Evolutionary conservation across 2,113 vertebrate species (phyloP), one percentile per base, ranked within the genome.

Genomic region (Nanorana parkeri): DNA sequence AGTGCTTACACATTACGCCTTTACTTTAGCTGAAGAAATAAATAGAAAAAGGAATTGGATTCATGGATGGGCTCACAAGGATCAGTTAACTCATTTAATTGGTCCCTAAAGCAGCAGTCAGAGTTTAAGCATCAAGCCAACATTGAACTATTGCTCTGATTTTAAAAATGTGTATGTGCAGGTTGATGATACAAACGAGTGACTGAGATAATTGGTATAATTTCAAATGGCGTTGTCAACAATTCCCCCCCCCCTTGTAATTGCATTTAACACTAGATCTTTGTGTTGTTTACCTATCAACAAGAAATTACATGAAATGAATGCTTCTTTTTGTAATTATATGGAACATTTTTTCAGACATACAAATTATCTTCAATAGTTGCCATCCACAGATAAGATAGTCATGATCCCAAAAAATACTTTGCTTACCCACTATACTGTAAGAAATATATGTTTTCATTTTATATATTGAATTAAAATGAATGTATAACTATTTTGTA

Each of bases 71-170:
- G 63, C 63, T 67, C 80, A 76, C 63, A 83, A 76, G 80, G 80
- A 55, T 83, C 80, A 83, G 71, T 83, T 83, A 83, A 83, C 80
- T 76, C 71, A 76, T 83, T 83, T 83, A 83, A 83, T 83, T 83
- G 71, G 80, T 76, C 80, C 80, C 80, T 75, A 68, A 83, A 83
- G 80, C 80, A 58, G 80, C 52, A 83, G 64, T 68, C 41, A 76
- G 80, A 83, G 80, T 83, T 83, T 83, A 83, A 83, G 66, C 72
- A 76, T 83, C 80, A 76, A 83, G 80, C 26, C 51, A 83, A 83
- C 64, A 76, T 23, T 83, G 80, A 83, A 83, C 80, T 78, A 78
- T 83, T 81, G 54, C 84, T 85, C 0, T 74, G 51, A 58, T 86
- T 82, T 47, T 76, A 28, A 76, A 78, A 83, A 69, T 68, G 52